Base-by-base conservation (phyloP, 1,140 invertebrate species). In the Stegodyphus mimosarum region DNA sequence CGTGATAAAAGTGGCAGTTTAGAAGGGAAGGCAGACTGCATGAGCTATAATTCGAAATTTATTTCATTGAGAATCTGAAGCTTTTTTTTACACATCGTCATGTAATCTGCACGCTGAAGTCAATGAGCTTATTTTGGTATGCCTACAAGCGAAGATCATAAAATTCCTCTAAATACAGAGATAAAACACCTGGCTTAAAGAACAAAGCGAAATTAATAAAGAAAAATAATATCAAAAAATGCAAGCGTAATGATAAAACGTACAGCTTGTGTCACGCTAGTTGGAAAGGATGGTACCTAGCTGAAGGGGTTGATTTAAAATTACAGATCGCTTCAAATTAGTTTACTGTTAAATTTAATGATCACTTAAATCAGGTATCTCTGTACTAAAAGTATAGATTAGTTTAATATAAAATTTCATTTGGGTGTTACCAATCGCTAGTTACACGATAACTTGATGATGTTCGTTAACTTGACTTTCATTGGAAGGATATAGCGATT, bases 211-310 rank as follows among this genome's bases (percentile, higher is more conserved):
- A 70, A 70, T 48, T 33, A 18, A 48, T n/a, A 17, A 70, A 33
- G 11, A n/a, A 70, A 33, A 70, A 11, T 33, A 10, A 48, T n/a
- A 51, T n/a, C 33, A 72, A 72, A 72, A n/a, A 49, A 51, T 72
- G 49, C 13, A 51, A 72, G 70, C 50, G 51, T 17, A 72, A 72
- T n/a, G 17, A 67, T 67, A 67, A 72, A 72, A 52, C 77, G 50
- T 10, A 79, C 51, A n/a, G 67, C 77, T 53, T 70, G n/a, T 79
- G 67, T 55, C 77, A 79, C 77, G 64, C 64, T 79, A 53, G 60
- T 63, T 66, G 50, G 75, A 18, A 51, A 50, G 49, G 66, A 55
- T 55, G 18, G 75, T 55, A 49, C 50, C 66, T 67, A 17, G 66
- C 33, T 51, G 15, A 55, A 77, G 75, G 75, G 75, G 55, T 77